Percentiles rank a stretch among this genome's conserved stretches.
phyloP scores from a whole-genome alignment of 2,797 vertebrate species.

The Lycodopsis pacificus region DNA sequence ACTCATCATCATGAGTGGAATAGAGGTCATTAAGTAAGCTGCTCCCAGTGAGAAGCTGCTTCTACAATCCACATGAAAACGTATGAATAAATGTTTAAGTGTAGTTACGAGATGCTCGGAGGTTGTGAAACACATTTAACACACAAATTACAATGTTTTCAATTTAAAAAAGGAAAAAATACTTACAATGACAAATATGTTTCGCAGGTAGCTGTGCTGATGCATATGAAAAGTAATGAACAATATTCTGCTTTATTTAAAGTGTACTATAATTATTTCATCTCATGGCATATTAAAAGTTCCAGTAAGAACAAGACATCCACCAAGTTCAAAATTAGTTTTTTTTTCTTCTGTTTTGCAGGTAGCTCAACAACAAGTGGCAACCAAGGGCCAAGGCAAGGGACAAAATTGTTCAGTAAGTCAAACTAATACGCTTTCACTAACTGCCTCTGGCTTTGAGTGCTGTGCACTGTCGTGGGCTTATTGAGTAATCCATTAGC shows the following conservation, averaged over 20 bases:
- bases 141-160: neutral
- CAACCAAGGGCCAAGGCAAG: slow-evolving; percentile 92
- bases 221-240: neutral
- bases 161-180: neutral
- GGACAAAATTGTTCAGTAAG: slow-evolving; percentile 94
- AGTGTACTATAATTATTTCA: neutral
- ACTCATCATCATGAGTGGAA: slow-evolving; percentile 44
- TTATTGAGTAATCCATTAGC: slow-evolving; percentile 72
- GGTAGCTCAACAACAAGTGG: slow-evolving; percentile 87
- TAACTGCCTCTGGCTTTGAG: slow-evolving; percentile 63
- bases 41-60: slow-evolving; percentile 1
- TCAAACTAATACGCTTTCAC: slow-evolving; percentile 76
- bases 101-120: neutral
- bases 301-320: neutral
- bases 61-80: slow-evolving; percentile 1
- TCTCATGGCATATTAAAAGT: neutral
- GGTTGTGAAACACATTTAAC: neutral
- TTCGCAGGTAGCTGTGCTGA: slow-evolving; percentile 76
- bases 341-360: slow-evolving; percentile 72
- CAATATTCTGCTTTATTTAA: neutral
- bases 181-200: neutral
- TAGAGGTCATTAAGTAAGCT: slow-evolving; percentile 33
- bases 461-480: slow-evolving; percentile 34
- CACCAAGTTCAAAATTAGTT: neutral
- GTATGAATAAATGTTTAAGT: neutral